Base-by-base conservation (phyloP, 2,113 vertebrate genomes). In the Todiramphus saurophagus region DNA sequence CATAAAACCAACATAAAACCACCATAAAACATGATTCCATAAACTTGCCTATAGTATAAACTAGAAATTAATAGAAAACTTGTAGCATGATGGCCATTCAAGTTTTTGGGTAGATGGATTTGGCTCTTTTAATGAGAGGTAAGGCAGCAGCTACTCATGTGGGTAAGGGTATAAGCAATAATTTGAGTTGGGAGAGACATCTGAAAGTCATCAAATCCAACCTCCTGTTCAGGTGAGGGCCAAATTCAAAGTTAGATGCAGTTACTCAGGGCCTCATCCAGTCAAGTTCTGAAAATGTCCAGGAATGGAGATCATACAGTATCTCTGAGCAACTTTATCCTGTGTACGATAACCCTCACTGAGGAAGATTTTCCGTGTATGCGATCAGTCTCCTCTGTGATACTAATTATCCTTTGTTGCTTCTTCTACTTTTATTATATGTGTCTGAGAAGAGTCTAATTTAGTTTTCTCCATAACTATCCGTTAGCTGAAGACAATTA, bases 321-420 rank as follows among this genome's bases (percentile, higher is more conserved):
- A 12, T 41, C 4, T 60, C 33, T 91, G 37, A 3, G 11, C 31
- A 77, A 5, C 25, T 85, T 84, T 87, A 43, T 59, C 19, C 15
- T 84, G 5, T 66, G 11, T 50, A 13, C n/a, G 16, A 56, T 67
- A 5, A 30, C 1, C 1, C 6, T 53, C 31, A 31, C 0, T 4
- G 16, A 75, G 53, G 31, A 70, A 33, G 17, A 41, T 63, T 68
- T 85, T 67, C 7, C 86, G 16, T 4, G 0, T 63, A 16, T 35
- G 9, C 87, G 9, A 11, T 62, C 12, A n/a, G 19, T 66, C 13
- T 93, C 19, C 13, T 62, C 19, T 62, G n/a, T 56, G 39, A n/a
- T 75, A 23, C n/a, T n/a, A 13, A 13, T 74, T 63, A 18, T 63
- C 11, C 10, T 79, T 11, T 78, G n/a, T 67, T 87, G 11, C 21